These are phyloP conservation scores for Chloroclysta siterata DNA, from an alignment of 2,888 invertebrate species.

Conservation along the genomic window DNA sequence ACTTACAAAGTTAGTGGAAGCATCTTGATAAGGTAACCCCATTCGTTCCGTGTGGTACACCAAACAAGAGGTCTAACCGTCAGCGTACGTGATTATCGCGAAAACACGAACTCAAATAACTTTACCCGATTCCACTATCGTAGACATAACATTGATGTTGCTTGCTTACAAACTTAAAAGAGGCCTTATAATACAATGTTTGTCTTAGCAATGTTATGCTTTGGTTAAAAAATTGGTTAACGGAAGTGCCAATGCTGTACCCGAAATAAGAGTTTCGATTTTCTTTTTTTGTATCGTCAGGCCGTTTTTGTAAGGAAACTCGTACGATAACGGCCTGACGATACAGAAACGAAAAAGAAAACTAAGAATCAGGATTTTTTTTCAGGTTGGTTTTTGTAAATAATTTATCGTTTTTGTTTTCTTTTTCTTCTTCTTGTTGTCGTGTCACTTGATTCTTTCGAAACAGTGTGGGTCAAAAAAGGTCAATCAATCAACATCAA, in stretches of 20 bases:
- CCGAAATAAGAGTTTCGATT: not conserved
- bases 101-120: constrained; percentile 18
- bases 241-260: not conserved
- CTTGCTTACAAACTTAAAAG: too few species aligned
- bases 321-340: too few species aligned
- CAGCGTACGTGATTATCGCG: constrained; percentile 13
- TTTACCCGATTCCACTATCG: not conserved
- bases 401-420: not conserved
- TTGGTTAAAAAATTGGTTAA: not conserved
- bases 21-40: not conserved
- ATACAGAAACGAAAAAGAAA: too few species aligned
- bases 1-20: constrained; percentile 9
- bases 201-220: too few species aligned
- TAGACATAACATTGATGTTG: not conserved
- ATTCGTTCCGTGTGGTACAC: constrained; percentile 5
- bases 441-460: too few species aligned
- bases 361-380: too few species aligned
- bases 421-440: too few species aligned
- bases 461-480: too few species aligned
- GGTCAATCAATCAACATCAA: too few species aligned
- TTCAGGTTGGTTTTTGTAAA: not conserved
- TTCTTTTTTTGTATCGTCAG: not conserved
- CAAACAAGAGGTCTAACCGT: constrained; percentile 15
- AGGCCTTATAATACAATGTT: too few species aligned
- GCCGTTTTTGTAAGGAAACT: too few species aligned